Evolutionary conservation across 1,140 invertebrate genomes (phyloP), one percentile per base, ranked within the genome.

Genomic region (Hesperophylax magnus): DNA sequence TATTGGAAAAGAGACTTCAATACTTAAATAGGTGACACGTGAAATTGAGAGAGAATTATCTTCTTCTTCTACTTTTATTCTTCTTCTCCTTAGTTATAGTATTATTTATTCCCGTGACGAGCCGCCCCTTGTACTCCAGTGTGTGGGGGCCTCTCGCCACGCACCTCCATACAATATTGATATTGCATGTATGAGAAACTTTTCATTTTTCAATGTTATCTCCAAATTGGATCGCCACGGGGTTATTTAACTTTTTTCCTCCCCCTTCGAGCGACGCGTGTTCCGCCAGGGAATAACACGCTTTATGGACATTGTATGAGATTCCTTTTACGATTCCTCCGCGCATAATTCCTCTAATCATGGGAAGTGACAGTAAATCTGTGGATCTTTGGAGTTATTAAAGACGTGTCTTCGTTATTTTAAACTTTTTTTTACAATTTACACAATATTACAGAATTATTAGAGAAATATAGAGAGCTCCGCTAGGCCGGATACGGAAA

Each of bases 141-240:
- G 52, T 24, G 60, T 15, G 72, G 52, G 76, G 27, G 76, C 15
- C 60, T 39, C 63, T 18, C 79, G 60, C 79, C 78, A 84, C 82
- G 82, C 82, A 84, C 82, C 82, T 84, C 82, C 82, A 81, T 84
- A 84, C 82, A 81, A 84, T 84, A 84, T 84, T 84, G 80, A 84
- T 84, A 84, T 84, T 84, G 83, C 83, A 84, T 82, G 83, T 84
- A 82, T 84, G 83, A 82, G 83, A 84, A 84, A 82, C 80, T 84
- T 84, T 84, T 84, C 83, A 84, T 84, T 84, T 84, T 84, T 84
- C 83, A 84, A 84, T 84, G 80, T 82, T 84, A 84, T 84, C 83
- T 84, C 80, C 80, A 84, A 84, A 84, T 84, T 84, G 80, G 83
- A 84, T 84, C 83, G 80, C 80, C 83, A 82, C 75, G 80, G 80